Evolutionary conservation across 2,797 vertebrate species (phyloP).

Genomic region (Falco rusticolus): DNA sequence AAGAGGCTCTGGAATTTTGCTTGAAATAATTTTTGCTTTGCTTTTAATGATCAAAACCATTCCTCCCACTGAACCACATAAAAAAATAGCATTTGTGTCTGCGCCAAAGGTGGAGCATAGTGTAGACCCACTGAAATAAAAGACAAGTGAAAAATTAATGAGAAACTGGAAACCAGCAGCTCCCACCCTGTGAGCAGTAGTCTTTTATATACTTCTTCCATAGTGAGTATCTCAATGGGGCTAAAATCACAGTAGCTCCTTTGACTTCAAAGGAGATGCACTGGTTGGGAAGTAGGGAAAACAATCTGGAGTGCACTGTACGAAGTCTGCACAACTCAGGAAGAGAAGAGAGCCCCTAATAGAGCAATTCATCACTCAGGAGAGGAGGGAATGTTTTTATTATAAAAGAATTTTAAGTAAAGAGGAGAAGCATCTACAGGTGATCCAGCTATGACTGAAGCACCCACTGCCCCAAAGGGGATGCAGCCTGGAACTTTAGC

Average conservation of each 20-base stretch:
- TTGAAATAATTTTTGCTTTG: conserved; percentile 68
- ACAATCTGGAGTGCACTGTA: not conserved
- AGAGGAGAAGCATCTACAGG: not conserved
- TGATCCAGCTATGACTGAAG: not conserved
- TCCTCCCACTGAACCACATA: conserved; percentile 64
- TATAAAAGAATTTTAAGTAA: not conserved
- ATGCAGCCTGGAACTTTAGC: not conserved
- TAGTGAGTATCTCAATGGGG: conserved; percentile 45
- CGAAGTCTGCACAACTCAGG: not conserved
- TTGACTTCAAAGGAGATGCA: conserved; percentile 55
- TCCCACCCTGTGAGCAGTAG: conserved; percentile 50
- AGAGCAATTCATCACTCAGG: not conserved
- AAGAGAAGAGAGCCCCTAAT: not conserved
- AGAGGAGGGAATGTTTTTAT: not conserved
- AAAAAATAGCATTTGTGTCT: conserved; percentile 53
- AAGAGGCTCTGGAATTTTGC: conserved; percentile 52
- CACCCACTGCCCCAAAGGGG: fast-evolving
- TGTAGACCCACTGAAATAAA: conserved; percentile 48
- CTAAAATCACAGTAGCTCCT: conserved; percentile 55
- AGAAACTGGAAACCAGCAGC: conserved; percentile 56
- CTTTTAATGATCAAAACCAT: conserved; percentile 71
- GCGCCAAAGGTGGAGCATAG: conserved; percentile 55
- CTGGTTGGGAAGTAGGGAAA: not conserved
- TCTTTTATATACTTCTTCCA: conserved; percentile 62
- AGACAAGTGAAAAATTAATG: conserved; percentile 62